Conservation (phyloP, 2,797 vertebrate species). For the Gallinago stenura region DNA sequence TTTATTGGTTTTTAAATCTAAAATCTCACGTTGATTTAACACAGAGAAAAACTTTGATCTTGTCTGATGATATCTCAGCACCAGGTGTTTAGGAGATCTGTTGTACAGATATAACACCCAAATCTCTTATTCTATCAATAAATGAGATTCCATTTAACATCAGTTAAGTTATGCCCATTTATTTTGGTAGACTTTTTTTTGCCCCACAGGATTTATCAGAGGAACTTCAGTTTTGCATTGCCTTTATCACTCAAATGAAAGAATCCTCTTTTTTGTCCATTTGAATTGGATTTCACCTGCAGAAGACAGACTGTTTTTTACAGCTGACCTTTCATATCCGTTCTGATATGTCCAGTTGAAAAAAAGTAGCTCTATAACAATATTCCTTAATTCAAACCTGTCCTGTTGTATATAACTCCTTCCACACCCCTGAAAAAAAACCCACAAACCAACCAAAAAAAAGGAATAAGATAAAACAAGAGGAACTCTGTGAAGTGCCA, state of each 20-base stretch:
- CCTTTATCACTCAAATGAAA: neutral
- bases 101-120: neutral
- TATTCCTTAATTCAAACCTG: neutral
- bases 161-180: neutral
- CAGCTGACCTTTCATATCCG: neutral
- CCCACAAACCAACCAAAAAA: neutral
- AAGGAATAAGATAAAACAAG: neutral
- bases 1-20: neutral
- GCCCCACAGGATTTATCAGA: neutral
- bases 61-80: neutral
- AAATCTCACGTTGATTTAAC: constrained; percentile 22
- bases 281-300: neutral
- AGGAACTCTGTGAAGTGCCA: neutral
- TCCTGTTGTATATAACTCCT: neutral
- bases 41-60: neutral
- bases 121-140: neutral
- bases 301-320: neutral
- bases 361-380: neutral
- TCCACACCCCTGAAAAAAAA: neutral
- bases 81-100: neutral
- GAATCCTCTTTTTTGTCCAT: neutral
- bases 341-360: neutral
- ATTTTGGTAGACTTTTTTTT: neutral
- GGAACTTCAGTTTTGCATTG: constrained; percentile 12
- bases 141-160: neutral